Conservation (phyloP, 37 sponge, comb jelly and placozoan species). For the Oscarella lobularis region DNA sequence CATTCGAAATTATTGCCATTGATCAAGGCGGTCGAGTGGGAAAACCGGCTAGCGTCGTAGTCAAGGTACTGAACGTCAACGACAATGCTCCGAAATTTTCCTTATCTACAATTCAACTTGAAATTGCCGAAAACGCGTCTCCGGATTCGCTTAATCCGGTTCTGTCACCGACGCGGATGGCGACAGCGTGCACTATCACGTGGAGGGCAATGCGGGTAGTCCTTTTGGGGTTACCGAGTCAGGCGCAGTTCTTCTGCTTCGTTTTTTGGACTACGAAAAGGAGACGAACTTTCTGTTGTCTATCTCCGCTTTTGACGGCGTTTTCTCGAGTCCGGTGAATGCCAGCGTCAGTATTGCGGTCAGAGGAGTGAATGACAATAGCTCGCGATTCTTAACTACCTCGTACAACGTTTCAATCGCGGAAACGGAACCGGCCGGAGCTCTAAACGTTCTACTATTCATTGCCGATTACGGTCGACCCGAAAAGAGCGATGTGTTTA, state of each 20-base stretch:
- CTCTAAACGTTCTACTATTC: neutral
- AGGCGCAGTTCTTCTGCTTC: constrained; percentile 1
- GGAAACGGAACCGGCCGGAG: neutral
- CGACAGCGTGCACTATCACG: neutral
- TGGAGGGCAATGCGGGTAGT: neutral
- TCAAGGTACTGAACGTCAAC: neutral
- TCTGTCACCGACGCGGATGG: neutral
- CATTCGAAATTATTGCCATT: neutral
- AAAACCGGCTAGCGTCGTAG: neutral
- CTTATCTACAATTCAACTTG: neutral
- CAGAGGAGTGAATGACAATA: neutral
- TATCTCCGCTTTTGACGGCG: neutral
- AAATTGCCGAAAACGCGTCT: neutral
- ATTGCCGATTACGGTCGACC: neutral
- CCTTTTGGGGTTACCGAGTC: neutral
- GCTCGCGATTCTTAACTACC: neutral
- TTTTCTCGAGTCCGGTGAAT: neutral
- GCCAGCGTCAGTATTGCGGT: neutral
- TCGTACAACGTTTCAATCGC: neutral
- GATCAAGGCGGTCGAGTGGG: neutral
- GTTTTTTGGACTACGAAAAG: constrained; percentile 29
- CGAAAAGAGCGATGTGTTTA: neutral
- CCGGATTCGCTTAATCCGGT: neutral
- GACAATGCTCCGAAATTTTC: neutral
- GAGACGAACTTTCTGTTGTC: neutral